Evolutionary conservation across 2,888 invertebrate genomes (phyloP).

Genomic region (Eupithecia abbreviata): DNA sequence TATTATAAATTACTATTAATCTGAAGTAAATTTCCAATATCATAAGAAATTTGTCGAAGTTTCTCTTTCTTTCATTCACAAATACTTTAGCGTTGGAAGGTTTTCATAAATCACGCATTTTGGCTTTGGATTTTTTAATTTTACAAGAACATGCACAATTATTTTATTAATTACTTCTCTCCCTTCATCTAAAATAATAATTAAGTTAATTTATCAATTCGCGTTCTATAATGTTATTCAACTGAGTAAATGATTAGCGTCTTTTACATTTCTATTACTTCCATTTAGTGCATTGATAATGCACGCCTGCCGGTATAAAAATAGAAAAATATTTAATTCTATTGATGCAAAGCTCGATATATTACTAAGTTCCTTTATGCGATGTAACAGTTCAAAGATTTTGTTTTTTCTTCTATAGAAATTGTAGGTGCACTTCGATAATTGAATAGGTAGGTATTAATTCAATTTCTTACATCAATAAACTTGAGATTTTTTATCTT

Average conservation of each 20-base stretch:
- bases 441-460: background rate
- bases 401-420: background rate
- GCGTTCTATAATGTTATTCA: conserved; percentile 47
- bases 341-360: conserved; percentile 35
- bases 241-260: conserved; percentile 45
- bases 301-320: conserved; percentile 55
- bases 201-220: background rate
- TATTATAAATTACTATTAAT: background rate
- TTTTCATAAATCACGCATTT: background rate
- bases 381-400: background rate
- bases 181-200: background rate
- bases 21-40: background rate
- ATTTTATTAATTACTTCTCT: background rate
- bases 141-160: background rate
- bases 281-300: conserved; percentile 56
- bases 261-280: conserved; percentile 52
- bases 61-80: background rate
- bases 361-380: conserved; percentile 25
- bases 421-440: background rate
- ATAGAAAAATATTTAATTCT: conserved; percentile 42
- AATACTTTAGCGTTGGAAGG: background rate
- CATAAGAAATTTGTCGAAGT: background rate
- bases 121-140: background rate
- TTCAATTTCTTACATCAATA: background rate
- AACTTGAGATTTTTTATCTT: background rate